Evolutionary conservation across 2,797 vertebrate genomes (phyloP).

Genomic region (Rhodeus uyekii): DNA sequence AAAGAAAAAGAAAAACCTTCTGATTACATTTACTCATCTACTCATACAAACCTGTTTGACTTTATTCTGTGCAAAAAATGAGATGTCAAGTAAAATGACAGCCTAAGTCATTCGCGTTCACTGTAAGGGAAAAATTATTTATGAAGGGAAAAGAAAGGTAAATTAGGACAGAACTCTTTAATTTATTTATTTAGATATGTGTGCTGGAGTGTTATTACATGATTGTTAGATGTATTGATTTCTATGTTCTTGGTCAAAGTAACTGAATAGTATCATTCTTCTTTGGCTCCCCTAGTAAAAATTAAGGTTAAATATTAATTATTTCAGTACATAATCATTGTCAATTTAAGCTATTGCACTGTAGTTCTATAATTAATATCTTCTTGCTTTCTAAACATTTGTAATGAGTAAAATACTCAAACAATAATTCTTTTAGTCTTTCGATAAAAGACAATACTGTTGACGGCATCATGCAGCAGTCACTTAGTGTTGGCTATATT

Average conservation of each 20-base stretch:
- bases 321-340: background rate
- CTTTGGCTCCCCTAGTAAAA: background rate
- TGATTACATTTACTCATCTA: background rate
- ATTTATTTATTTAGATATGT: too few relatives aligned
- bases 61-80: background rate
- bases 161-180: too few relatives aligned
- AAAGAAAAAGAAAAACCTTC: background rate
- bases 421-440: background rate
- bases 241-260: background rate
- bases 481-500: constrained; percentile 38
- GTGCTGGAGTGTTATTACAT: too few relatives aligned
- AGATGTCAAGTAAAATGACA: background rate
- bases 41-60: background rate
- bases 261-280: background rate
- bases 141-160: too few relatives aligned
- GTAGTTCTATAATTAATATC: background rate
- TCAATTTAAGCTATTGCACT: background rate
- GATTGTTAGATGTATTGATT: too few relatives aligned
- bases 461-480: constrained; percentile 19
- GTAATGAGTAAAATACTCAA: background rate
- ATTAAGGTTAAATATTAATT: background rate
- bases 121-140: background rate
- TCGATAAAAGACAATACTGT: background rate
- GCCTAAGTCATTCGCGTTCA: background rate
- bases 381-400: background rate